Base-by-base conservation (phyloP, 2,797 vertebrate species). In the Falco concolor region DNA sequence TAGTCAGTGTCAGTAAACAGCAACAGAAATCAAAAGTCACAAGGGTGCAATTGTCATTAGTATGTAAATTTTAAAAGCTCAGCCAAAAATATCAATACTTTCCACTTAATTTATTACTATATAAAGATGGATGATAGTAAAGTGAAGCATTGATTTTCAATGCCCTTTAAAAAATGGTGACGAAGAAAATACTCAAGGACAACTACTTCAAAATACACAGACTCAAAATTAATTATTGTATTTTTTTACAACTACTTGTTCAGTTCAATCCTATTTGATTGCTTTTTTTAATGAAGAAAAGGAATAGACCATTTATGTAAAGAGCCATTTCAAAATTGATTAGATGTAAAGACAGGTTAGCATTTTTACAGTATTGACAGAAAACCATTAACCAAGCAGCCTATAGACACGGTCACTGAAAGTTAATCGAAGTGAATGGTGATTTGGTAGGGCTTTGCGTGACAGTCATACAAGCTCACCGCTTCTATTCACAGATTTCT, bases 21-120 rank as follows among this genome's bases (percentile, higher is more conserved):
- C 96, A 84, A 91, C 93, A 95, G 95, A 97, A 97, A 97, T 97
- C 96, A 96, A 93, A 97, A 97, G 97, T 96, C 98, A 95, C 98
- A 95, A 98, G 98, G 98, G 98, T 98, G 96, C 97, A 98, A 97
- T 94, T 98, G 98, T 99, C 98, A 99, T 99, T 99, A 98, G 98
- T 98, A 99, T 99, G 99, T 98, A 98, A 98, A 99, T 99, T 99
- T 99, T 98, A 99, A 98, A 98, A 98, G 98, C 98, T 97, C 93
- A 96, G 98, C 97, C 98, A 97, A 98, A 98, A 98, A 98, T 98
- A 98, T 99, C 99, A 98, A 99, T 99, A 98, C 97, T 96, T 98
- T 98, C 98, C 98, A 98, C 98, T 99, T 99, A 99, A 99, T 99
- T 99, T 99, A 99, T 99, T 98, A 98, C 98, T 98, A 98, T 99